These are phyloP conservation scores for Coccyzus lansbergi DNA, from an alignment of 2,797 vertebrate genomes.

Conservation along the genomic window DNA sequence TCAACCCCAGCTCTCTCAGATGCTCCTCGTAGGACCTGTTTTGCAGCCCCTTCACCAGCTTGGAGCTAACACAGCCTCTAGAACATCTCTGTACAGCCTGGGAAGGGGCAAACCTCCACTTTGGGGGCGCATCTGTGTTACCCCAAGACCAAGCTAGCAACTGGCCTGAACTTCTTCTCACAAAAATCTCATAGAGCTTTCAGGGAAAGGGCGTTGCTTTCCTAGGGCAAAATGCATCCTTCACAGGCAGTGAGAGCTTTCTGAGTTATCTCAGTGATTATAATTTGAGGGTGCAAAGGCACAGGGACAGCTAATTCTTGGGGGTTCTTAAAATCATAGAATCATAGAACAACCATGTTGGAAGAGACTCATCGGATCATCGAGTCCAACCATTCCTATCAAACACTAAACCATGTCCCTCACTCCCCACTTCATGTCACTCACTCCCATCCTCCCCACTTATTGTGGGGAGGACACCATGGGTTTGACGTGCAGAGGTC, in stretches of 20 bases:
- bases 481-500: neutral
- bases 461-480: neutral
- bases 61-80: neutral
- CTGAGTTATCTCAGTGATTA: accelerated
- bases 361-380: too few species aligned
- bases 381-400: too few species aligned
- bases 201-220: neutral
- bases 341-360: too few species aligned
- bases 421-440: too few species aligned
- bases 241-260: neutral
- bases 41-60: too few species aligned
- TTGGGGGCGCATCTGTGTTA: neutral
- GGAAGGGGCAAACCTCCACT: neutral
- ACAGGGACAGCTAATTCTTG: neutral
- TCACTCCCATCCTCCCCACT: too few species aligned
- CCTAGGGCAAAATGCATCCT: neutral
- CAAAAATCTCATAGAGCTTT: neutral
- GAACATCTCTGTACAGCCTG: neutral
- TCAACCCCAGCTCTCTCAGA: too few species aligned
- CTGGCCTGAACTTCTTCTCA: neutral
- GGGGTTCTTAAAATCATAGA: too few species aligned
- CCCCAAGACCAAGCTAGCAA: neutral
- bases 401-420: too few species aligned
- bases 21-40: too few species aligned
- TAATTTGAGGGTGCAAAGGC: neutral